Conservation (phyloP, 64 coral and sea anemone genomes). For the Montipora cactus region DNA sequence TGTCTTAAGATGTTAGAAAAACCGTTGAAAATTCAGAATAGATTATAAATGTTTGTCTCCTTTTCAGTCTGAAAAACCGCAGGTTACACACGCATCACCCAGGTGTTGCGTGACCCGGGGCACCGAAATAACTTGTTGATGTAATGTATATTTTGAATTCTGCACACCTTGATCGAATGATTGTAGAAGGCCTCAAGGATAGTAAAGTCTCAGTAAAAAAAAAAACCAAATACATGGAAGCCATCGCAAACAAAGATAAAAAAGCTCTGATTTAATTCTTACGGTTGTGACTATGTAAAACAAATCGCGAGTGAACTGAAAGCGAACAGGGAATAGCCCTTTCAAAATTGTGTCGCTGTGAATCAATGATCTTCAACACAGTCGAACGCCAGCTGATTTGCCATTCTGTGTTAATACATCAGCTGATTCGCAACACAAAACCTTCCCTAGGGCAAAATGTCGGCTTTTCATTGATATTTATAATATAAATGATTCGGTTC, state of each 20-base stretch:
- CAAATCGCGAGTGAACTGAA: background rate
- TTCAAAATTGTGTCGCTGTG: too few species aligned
- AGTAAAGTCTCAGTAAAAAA: background rate
- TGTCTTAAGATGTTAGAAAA: too few species aligned
- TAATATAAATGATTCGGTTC: slow-evolving; percentile 43
- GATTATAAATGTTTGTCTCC: background rate
- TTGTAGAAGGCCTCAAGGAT: background rate
- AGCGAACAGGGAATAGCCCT: background rate
- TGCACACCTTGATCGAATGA: slow-evolving; percentile 5
- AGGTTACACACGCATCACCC: background rate
- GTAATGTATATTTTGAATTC: slow-evolving; percentile 40
- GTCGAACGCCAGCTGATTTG: background rate
- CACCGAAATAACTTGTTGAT: slow-evolving; percentile 51
- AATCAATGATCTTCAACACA: background rate
- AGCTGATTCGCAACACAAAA: slow-evolving; percentile 25
- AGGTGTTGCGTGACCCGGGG: slow-evolving; percentile 22
- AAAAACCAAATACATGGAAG: background rate
- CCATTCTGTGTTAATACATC: background rate
- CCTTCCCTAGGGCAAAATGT: slow-evolving; percentile 42
- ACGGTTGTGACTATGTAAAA: background rate
- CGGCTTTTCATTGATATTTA: slow-evolving; percentile 46
- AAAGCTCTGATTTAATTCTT: background rate
- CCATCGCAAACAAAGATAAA: background rate
- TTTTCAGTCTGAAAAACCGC: background rate
- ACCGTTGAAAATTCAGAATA: background rate